Conservation (phyloP, 2,113 vertebrate species). For the Sus scrofa region DNA sequence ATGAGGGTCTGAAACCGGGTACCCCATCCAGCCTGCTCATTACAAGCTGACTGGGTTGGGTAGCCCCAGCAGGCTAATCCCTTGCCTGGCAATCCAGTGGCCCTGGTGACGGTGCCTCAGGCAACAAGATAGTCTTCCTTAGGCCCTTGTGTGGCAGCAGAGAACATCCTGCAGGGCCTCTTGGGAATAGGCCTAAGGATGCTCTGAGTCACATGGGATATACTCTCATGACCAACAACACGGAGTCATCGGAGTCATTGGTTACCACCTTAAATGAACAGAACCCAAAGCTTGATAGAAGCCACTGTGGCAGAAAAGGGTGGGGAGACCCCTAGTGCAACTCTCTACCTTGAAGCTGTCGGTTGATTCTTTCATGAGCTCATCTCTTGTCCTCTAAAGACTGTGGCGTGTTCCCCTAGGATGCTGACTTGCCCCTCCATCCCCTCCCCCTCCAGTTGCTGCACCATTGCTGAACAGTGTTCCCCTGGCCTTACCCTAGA, state of each 20-base stretch:
- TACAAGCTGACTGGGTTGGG: not conserved
- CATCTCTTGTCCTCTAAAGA: not conserved
- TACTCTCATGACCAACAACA: not conserved
- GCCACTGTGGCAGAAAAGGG: not conserved
- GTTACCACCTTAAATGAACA: constrained; percentile 1
- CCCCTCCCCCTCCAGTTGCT: no score
- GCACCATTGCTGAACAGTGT: not conserved
- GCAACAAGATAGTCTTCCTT: not conserved
- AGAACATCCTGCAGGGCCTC: not conserved
- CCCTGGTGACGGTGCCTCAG: not conserved
- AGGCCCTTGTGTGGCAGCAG: not conserved
- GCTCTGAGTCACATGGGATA: not conserved
- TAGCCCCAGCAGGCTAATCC: not conserved
- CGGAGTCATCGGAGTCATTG: not conserved
- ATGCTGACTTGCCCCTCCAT: not conserved
- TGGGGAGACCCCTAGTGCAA: no score
- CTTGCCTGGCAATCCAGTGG: not conserved
- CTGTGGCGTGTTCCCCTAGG: not conserved
- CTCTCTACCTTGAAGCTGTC: not conserved
- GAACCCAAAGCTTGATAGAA: not conserved
- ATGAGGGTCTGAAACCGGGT: not conserved
- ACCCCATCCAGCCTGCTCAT: not conserved
- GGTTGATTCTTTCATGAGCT: not conserved
- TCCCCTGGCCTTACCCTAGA: not conserved
- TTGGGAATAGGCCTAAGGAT: not conserved